Evolutionary conservation across 2,797 vertebrate genomes (phyloP).

Genomic region (Spea hammondii): DNA sequence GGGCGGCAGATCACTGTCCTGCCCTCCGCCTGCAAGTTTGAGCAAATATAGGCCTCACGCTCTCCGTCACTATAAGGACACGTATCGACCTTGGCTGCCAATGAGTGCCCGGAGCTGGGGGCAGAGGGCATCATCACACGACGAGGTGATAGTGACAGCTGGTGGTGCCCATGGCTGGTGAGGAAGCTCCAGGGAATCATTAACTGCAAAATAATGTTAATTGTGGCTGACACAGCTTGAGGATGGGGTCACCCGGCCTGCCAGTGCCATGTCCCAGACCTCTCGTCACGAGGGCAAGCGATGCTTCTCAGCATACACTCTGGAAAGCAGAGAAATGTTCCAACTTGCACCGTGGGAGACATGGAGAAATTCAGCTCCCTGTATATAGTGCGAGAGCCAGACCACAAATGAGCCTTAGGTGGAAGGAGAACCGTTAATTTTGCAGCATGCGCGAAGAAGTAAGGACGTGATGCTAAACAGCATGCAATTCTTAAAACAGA

Average conservation of each 20-base stretch:
- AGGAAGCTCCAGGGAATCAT: slow-evolving; percentile 64
- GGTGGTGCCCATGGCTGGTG: slow-evolving; percentile 47
- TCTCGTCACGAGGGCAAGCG: slow-evolving; percentile 3
- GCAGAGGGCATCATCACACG: slow-evolving; percentile 29
- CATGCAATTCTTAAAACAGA: neutral
- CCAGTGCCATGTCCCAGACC: slow-evolving; percentile 13
- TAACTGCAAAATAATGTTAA: slow-evolving; percentile 68
- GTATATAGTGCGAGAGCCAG: neutral
- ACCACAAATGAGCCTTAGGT: neutral
- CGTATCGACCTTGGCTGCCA: slow-evolving; percentile 44
- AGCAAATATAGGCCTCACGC: slow-evolving; percentile 23
- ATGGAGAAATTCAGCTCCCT: neutral
- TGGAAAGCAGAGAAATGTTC: neutral
- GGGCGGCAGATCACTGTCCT: slow-evolving; percentile 40
- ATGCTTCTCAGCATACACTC: neutral
- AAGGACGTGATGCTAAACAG: neutral
- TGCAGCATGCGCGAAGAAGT: neutral
- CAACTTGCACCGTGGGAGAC: neutral
- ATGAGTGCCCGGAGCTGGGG: slow-evolving; percentile 26
- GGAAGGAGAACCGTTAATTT: neutral
- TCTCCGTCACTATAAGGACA: slow-evolving; percentile 27
- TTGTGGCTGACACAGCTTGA: slow-evolving; percentile 65
- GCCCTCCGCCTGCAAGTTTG: slow-evolving; percentile 38
- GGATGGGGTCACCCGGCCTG: slow-evolving; percentile 50
- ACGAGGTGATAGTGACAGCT: slow-evolving; percentile 47